Evolutionary conservation across 2,797 vertebrate species (phyloP).

Genomic region (Thripadectes ignobilis): DNA sequence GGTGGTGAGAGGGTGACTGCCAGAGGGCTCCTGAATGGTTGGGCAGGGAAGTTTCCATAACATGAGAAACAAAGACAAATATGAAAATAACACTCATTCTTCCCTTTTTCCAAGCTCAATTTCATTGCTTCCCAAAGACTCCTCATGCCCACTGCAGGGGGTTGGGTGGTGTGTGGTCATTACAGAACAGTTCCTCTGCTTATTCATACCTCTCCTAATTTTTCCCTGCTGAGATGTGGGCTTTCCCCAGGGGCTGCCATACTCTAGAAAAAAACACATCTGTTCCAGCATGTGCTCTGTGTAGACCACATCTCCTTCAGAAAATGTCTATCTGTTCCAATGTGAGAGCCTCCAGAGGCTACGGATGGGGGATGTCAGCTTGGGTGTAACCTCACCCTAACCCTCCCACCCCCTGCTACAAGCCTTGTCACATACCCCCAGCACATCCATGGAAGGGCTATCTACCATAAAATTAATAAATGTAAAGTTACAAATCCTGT

Average conservation of each 20-base stretch:
- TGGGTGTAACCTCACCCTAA: neutral
- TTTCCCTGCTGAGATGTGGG: too few relatives aligned
- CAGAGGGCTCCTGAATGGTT: neutral
- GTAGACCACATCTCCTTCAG: neutral
- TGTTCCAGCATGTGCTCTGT: neutral
- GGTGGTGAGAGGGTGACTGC: neutral
- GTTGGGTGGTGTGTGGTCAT: accelerated
- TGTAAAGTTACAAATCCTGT: neutral
- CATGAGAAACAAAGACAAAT: neutral
- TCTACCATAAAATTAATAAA: neutral
- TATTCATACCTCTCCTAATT: neutral
- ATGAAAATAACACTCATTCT: neutral
- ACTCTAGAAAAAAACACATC: neutral
- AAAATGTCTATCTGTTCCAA: neutral
- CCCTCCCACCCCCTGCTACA: neutral
- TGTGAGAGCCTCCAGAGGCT: neutral
- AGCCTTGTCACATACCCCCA: neutral
- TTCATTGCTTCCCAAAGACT: neutral
- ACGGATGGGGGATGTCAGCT: neutral
- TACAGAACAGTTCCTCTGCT: neutral
- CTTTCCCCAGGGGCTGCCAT: neutral
- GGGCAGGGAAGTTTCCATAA: neutral
- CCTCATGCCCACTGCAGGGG: accelerated
- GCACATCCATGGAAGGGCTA: neutral
- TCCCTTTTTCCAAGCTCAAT: neutral